These are phyloP conservation scores for Mixornis gularis DNA, from an alignment of 2,113 vertebrate genomes.

Conservation along the genomic window DNA sequence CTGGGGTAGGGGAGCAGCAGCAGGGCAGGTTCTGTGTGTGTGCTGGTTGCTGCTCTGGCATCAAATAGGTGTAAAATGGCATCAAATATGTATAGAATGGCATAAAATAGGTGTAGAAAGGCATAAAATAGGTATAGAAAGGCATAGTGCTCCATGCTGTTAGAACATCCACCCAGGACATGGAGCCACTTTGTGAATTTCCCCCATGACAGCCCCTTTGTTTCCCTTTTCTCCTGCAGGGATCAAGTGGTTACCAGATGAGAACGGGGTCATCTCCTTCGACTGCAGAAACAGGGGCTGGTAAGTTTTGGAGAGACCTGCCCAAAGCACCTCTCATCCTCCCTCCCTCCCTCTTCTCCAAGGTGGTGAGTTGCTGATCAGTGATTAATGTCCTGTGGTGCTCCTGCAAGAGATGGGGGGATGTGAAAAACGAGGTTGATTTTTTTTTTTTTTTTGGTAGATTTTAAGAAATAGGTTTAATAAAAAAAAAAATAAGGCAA, in stretches of 20 bases:
- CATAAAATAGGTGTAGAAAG: too few species aligned
- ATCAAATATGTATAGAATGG: too few species aligned
- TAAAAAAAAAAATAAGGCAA: too few species aligned
- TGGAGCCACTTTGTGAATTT: too few species aligned
- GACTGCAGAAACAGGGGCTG: slow-evolving; percentile 94
- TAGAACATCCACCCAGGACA: too few species aligned
- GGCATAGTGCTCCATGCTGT: too few species aligned
- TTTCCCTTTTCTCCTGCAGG: slow-evolving; percentile 64
- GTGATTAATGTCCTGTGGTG: neutral
- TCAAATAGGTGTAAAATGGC: too few species aligned
- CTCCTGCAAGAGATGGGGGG: neutral
- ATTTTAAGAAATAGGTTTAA: too few species aligned
- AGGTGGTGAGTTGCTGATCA: neutral
- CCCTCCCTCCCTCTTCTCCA: neutral
- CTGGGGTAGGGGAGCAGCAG: accelerated
- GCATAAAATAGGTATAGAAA: too few species aligned
- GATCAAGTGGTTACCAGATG: slow-evolving; percentile 91
- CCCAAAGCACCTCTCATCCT: neutral
- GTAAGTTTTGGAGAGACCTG: slow-evolving; percentile 43
- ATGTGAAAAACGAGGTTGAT: too few species aligned
- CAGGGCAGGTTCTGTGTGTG: neutral
- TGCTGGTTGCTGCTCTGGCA: neutral
- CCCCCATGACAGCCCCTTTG: too few species aligned
- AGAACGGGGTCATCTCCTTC: slow-evolving; percentile 92
- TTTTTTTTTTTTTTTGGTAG: too few species aligned